A percentile compares a stretch with the other conserved stretches of the same genome.
These are phyloP conservation scores for Hymenochirus boettgeri DNA, from an alignment of 2,113 vertebrate genomes.

Conservation along the genomic window DNA sequence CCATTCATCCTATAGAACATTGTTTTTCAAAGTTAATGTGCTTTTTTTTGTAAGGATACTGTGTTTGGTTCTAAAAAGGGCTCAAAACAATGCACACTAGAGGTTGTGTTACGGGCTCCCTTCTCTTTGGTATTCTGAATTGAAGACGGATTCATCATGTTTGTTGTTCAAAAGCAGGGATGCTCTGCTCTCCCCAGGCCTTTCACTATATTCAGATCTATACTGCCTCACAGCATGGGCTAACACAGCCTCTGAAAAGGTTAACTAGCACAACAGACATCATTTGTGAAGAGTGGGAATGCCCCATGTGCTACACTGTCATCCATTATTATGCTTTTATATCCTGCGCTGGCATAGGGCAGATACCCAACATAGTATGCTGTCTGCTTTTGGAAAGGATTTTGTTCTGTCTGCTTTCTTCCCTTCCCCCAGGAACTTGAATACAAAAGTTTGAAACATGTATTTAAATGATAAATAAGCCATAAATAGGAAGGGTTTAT, in stretches of 20 bases:
- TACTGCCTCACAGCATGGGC: conserved; percentile 74
- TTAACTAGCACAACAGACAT: conserved; percentile 85
- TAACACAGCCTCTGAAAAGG: conserved; percentile 71
- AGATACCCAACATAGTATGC: conserved; percentile 57
- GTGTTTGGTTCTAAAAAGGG: not conserved
- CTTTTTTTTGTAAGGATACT: not conserved
- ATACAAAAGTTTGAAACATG: not conserved
- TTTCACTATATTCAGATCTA: conserved; percentile 63
- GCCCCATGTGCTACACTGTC: conserved; percentile 83
- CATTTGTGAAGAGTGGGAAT: conserved; percentile 97
- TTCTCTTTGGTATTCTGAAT: conserved; percentile 38
- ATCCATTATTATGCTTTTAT: conserved; percentile 60
- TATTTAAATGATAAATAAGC: not conserved
- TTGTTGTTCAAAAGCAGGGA: conserved; percentile 39
- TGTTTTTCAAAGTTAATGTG: not conserved
- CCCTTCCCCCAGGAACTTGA: not conserved
- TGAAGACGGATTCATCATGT: conserved; percentile 22
- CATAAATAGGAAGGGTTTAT: not conserved
- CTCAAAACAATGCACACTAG: conserved; percentile 6
- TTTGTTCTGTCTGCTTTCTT: conserved; percentile 2
- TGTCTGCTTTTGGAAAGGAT: conserved; percentile 52
- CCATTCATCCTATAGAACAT: too few relatives aligned
- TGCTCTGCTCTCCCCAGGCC: conserved; percentile 57
- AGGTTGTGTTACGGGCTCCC: not conserved
- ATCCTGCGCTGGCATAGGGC: conserved; percentile 58